Conservation (phyloP, 2,113 vertebrate species). For the Budorcas taxicolor region DNA sequence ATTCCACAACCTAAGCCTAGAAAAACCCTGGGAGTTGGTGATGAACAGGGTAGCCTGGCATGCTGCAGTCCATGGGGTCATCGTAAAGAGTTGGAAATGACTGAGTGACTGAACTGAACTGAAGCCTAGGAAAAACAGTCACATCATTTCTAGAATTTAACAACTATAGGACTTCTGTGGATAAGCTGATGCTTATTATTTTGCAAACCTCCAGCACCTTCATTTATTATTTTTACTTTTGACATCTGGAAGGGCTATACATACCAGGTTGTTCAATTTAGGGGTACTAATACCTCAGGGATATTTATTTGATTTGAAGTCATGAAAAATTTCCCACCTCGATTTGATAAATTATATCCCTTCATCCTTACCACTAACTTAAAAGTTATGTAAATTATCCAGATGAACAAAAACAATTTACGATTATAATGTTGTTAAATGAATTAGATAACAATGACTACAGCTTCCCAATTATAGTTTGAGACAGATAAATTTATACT, state of each 20-base stretch:
- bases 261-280: constrained; percentile 16
- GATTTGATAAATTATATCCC: constrained; percentile 72
- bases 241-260: neutral
- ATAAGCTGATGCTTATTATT: neutral
- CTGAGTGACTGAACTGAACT: neutral
- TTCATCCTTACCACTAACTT: constrained; percentile 70
- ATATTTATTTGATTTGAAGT: constrained; percentile 48
- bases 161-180: neutral
- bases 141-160: neutral
- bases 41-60: neutral
- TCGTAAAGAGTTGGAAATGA: neutral
- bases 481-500: constrained; percentile 77
- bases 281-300: neutral
- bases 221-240: neutral
- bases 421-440: constrained; percentile 71
- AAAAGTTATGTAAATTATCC: constrained; percentile 76
- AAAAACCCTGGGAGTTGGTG: neutral
- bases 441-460: constrained; percentile 75
- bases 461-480: constrained; percentile 74
- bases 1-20: neutral
- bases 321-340: constrained; percentile 43
- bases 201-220: neutral
- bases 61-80: neutral
- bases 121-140: neutral
- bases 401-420: constrained; percentile 73